Evolutionary conservation across 1,140 invertebrate species (phyloP), one percentile per base, ranked within the genome.

Genomic region (Drosophila rufa): DNA sequence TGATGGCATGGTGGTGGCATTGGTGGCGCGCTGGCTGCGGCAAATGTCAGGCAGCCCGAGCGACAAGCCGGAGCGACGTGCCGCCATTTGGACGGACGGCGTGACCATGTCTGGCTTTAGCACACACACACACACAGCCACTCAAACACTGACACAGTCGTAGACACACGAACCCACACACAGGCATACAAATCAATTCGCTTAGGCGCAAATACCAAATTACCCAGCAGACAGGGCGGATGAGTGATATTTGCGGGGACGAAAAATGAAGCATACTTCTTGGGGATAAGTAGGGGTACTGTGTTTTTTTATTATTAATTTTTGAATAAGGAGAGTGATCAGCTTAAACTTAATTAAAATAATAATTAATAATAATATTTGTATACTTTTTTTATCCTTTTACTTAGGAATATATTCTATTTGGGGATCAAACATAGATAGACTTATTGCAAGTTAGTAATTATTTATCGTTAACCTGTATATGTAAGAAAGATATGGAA

Each of bases 21-120:
- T 87, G 84, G 80, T 81, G 69, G 78, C 74, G 67, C 79, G 85
- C 74, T 89, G 84, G 85, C 85, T 89, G 84, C 84, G 84, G 84
- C 84, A 89, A 89, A 89, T 89, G 84, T 89, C 84, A 89, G 84
- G 84, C 84, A 87, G 84, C 75, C 47, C 77, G 56, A 80, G 68
- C 76, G 77, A 80, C 77, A 80, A 74, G 76, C 86, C 78, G 65
- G 67, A 70, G 65, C 67, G 84, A 89, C 84, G 81, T 84, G 85
- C 85, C 82, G 85, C 86, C 85, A 90, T 12, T 80, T 46, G 64
- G 76, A 66, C 68, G 61, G 84, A 90, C 85, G 86, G 85, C 81
- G 81, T 90, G 86, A 91, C 85, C 85, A 89, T 89, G 85, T 89
- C 85, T 89, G 85, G 85, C 86, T 90, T 89, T 90, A 77, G 79